These are phyloP conservation scores for Lamprotornis superbus DNA, from an alignment of 2,113 vertebrate genomes.

Conservation along the genomic window DNA sequence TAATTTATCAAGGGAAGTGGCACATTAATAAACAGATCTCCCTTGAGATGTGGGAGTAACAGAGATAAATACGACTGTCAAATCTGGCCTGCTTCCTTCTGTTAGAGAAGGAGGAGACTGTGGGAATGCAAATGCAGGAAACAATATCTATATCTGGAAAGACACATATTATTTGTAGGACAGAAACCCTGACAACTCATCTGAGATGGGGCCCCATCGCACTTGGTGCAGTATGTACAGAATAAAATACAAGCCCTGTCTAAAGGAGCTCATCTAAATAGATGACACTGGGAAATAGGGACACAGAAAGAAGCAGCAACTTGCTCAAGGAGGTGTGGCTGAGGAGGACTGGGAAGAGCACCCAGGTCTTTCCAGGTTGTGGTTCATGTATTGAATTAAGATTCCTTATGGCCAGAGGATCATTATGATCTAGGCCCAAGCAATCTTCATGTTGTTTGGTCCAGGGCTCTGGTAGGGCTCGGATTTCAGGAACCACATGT, in stretches of 20 bases:
- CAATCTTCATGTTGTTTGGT: background rate
- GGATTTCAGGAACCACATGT: background rate
- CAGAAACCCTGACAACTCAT: slow-evolving; percentile 30
- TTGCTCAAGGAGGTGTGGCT: background rate
- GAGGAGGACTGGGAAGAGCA: background rate
- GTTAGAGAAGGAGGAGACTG: slow-evolving; percentile 66
- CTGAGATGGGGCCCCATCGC: background rate
- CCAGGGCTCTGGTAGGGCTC: background rate
- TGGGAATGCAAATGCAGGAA: slow-evolving; percentile 70
- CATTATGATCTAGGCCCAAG: background rate
- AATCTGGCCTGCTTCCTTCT: slow-evolving; percentile 77
- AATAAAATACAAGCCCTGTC: background rate
- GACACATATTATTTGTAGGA: background rate
- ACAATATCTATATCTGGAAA: slow-evolving; percentile 29
- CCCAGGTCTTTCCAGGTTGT: background rate
- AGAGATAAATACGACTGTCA: slow-evolving; percentile 84
- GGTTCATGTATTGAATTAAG: background rate
- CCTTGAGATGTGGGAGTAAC: slow-evolving; percentile 82
- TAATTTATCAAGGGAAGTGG: slow-evolving; percentile 89
- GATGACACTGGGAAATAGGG: background rate
- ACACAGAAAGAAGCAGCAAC: background rate
- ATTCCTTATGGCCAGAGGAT: background rate
- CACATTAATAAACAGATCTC: slow-evolving; percentile 88
- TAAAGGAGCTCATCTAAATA: background rate
- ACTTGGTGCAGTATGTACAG: background rate